Conservation (phyloP, 64 coral and sea anemone genomes). For the Stichodactyla helianthus region DNA sequence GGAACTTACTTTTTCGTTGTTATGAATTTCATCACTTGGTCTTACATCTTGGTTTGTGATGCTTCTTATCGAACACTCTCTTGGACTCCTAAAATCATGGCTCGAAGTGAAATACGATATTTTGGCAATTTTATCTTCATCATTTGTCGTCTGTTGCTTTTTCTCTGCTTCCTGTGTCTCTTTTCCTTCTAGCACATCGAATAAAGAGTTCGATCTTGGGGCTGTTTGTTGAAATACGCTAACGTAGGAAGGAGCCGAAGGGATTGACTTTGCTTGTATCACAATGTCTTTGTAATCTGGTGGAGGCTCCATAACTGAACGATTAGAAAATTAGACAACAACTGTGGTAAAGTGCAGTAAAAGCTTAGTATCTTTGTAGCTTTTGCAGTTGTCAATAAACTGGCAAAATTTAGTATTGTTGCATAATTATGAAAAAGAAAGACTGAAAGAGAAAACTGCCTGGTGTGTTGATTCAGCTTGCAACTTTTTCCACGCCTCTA, state of each 20-base stretch:
- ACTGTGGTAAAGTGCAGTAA: too few relatives aligned
- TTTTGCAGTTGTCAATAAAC: background rate
- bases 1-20: background rate
- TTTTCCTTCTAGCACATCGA: background rate
- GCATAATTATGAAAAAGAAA: background rate
- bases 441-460: background rate
- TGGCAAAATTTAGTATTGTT: background rate
- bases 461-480: background rate
- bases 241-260: background rate
- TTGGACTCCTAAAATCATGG: background rate
- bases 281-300: background rate
- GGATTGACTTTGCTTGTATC: background rate
- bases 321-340: too few relatives aligned
- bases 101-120: background rate
- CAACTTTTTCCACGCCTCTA: background rate
- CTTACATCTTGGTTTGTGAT: background rate
- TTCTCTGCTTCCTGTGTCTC: background rate
- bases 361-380: too few relatives aligned
- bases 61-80: background rate
- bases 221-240: background rate
- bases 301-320: background rate
- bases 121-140: background rate
- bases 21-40: background rate
- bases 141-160: background rate
- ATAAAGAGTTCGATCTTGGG: background rate